A percentile compares a stretch with the other conserved stretches of the same genome.
Conservation (phyloP, 37 sponge, comb jelly and placozoan species). For the Ianthella basta region DNA sequence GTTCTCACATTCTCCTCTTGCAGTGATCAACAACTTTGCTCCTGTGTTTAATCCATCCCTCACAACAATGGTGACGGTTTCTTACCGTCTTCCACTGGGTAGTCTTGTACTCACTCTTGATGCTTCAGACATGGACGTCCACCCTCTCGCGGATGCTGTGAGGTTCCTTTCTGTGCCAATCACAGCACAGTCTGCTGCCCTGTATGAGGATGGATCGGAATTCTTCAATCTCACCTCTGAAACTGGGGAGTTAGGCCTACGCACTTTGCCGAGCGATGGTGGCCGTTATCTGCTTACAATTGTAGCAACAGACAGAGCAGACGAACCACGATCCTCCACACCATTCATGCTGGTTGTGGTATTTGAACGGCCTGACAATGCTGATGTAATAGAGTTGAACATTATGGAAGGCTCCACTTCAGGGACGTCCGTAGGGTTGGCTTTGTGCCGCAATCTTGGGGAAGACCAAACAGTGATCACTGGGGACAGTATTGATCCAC, state of each 20-base stretch:
- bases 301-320: background rate
- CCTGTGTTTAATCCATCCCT: background rate
- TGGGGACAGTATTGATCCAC: background rate
- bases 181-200: background rate
- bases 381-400: background rate
- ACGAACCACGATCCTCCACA: background rate
- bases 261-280: background rate
- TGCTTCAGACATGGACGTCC: background rate
- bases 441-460: background rate
- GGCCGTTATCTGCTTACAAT: conserved; percentile 1
- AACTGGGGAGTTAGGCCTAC: background rate
- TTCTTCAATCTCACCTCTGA: conserved; percentile 1
- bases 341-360: background rate
- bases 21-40: conserved; percentile 16
- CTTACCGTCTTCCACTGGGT: background rate
- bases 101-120: background rate
- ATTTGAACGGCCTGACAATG: background rate
- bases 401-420: background rate
- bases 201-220: background rate
- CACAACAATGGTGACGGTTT: background rate
- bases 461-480: background rate
- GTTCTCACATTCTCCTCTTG: background rate
- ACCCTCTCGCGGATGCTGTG: background rate
- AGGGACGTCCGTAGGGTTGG: background rate
- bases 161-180: background rate